Conservation (phyloP, 2,888 invertebrate genomes). For the Micropterix aruncella region DNA sequence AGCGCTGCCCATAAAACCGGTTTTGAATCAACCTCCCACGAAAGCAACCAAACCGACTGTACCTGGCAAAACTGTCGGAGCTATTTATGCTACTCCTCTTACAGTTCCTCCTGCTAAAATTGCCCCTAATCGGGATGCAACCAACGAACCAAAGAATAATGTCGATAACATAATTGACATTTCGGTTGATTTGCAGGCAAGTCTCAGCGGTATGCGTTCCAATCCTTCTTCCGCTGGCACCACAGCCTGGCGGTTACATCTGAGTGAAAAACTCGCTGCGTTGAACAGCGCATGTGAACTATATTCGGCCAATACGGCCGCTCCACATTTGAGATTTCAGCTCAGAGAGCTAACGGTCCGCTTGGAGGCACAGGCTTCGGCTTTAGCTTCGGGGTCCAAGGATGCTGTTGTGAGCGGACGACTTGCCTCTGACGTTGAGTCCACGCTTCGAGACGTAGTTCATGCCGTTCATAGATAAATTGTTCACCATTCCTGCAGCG, state of each 20-base stretch:
- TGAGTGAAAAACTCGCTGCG: conserved; percentile 45
- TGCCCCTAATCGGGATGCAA: conserved; percentile 26
- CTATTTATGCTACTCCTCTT: conserved; percentile 69
- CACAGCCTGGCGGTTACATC: conserved; percentile 31
- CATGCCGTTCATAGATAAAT: conserved; percentile 55
- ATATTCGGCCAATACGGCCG: conserved; percentile 67
- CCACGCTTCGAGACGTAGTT: conserved; percentile 56
- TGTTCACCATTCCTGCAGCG: not conserved
- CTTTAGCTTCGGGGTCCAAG: conserved; percentile 14
- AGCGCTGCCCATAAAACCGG: conserved; percentile 46
- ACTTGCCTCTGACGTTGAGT: conserved; percentile 57
- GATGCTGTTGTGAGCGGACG: conserved; percentile 26
- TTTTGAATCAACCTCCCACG: not conserved
- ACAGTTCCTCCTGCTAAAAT: conserved; percentile 25
- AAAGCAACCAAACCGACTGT: conserved; percentile 32
- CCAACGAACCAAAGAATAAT: conserved; percentile 26
- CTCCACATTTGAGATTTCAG: conserved; percentile 79
- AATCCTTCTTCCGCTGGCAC: conserved; percentile 24
- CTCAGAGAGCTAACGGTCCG: conserved; percentile 62
- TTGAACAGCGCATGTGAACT: conserved; percentile 72
- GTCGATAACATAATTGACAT: conserved; percentile 49
- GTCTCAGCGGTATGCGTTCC: conserved; percentile 40
- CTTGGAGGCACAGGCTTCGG: conserved; percentile 53
- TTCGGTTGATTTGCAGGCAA: conserved; percentile 49
- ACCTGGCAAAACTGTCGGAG: conserved; percentile 39